Conservation (phyloP, 2,113 vertebrate genomes). For the Peromyscus leucopus region DNA sequence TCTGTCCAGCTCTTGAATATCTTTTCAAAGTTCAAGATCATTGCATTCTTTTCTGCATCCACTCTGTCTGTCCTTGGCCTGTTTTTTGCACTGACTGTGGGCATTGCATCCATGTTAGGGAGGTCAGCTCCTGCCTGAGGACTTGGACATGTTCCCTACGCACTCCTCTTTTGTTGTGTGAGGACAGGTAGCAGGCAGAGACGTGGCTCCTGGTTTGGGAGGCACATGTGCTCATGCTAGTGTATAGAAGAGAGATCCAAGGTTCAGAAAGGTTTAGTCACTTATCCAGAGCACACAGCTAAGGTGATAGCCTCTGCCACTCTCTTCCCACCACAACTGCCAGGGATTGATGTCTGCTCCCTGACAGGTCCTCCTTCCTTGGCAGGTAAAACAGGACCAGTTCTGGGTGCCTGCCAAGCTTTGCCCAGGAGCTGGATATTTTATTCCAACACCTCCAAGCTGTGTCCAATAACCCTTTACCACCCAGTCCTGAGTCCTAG, state of each 20-base stretch:
- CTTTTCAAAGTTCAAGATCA: not conserved
- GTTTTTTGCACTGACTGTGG: not conserved
- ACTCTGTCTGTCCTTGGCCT: not conserved
- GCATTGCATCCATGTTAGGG: not conserved
- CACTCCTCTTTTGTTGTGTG: not conserved
- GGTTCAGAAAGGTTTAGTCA: not conserved
- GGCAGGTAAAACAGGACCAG: not conserved
- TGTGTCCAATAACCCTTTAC: not conserved
- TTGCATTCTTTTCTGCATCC: not conserved
- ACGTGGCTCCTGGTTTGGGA: not conserved
- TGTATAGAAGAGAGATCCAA: not conserved
- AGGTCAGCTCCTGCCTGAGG: not conserved
- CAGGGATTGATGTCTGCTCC: not conserved
- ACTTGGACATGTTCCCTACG: not conserved
- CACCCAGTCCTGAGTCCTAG: not conserved
- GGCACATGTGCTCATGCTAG: fast-evolving
- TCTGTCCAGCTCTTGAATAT: not conserved
- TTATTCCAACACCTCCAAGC: not conserved
- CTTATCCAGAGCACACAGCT: not conserved
- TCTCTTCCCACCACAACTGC: not conserved
- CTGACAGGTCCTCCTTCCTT: not conserved
- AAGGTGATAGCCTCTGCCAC: not conserved
- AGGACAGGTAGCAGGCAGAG: not conserved
- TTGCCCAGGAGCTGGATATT: not conserved
- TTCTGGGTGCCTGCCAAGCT: not conserved